Evolutionary conservation across 2,888 invertebrate genomes (phyloP).

Genomic region (Beris chalybata): DNA sequence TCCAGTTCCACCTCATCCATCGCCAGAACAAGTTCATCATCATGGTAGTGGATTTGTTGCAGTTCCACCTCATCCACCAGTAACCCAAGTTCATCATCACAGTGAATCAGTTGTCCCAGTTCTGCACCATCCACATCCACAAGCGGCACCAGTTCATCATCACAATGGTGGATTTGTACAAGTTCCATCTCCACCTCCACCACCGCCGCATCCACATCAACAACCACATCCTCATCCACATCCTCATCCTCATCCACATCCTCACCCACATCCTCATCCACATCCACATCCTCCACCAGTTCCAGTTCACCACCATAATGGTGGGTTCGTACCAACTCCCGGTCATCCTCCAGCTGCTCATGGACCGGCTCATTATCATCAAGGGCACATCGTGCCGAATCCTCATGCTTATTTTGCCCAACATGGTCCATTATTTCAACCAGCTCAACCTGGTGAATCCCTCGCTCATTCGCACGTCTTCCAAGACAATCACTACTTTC

Average conservation of each 20-base stretch:
- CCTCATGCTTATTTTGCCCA: no score
- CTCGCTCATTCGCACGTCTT: no score
- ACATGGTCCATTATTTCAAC: no score
- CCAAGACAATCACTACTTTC: no score
- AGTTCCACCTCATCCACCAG: constrained; percentile 16
- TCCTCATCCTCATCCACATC: not conserved
- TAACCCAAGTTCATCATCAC: constrained; percentile 39
- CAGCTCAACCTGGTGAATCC: no score
- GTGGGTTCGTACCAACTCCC: no score
- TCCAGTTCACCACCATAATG: no score
- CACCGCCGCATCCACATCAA: not conserved
- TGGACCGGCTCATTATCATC: not conserved
- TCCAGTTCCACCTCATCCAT: constrained; percentile 16
- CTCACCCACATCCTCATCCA: no score
- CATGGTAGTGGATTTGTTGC: constrained; percentile 22
- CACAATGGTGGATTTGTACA: constrained; percentile 22
- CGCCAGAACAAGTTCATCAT: constrained; percentile 36
- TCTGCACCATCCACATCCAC: constrained; percentile 5
- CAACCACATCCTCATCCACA: not conserved
- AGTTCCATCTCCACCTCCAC: not conserved
- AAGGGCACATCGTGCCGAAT: no score
- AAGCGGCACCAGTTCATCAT: constrained; percentile 36
- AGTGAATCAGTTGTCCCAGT: not conserved
- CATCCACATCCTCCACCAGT: no score
- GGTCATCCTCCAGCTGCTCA: not conserved